Base-by-base conservation (phyloP, 2,888 invertebrate genomes). In the Aleiodes leptofemur region DNA sequence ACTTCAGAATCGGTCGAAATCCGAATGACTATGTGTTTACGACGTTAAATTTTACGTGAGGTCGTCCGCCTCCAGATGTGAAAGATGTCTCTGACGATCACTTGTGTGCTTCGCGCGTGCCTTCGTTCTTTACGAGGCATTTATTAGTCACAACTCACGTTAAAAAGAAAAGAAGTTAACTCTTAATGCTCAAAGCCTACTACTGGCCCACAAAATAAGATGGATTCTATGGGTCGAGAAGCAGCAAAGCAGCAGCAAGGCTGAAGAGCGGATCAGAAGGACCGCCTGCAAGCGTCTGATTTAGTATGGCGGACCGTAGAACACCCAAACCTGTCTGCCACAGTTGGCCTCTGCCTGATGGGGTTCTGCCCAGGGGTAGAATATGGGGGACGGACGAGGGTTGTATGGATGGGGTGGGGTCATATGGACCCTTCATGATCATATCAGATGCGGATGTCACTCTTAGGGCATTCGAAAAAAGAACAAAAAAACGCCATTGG, bases 271-370 rank as follows among this genome's bases (percentile, higher is more conserved):
- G 88, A 88, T 88, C 87, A 87, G 86, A 88, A 87, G 86, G 87
- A 88, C 87, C 88, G 88, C 87, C 87, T 86, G 88, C 86, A 85
- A 88, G 85, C 86, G 86, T 83, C 88, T 88, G 88, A 88, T 88
- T 88, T 88, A 88, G 86, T 86, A 86, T 85, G 85, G 87, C 83
- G 83, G 84, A 85, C 83, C 83, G 81, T 82, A 53, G 72, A 56
- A 71, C 70, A 72, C 69, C 77, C 61, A 66, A 57, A 78, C 73
- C 79, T 77, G 78, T 77, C 77, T 70, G 72, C 74, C 75, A 77
- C 79, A 77, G 79, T 77, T 76, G 56, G 74, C 76, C 73, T 78
- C 76, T 66, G 76, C 75, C 74, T 80, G 81, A 80, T 78, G 78
- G 79, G 74, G 77, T 76, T 79, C 72, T 79, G 82, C 78, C 80